These are phyloP conservation scores for Apodemus speciosus DNA, from an alignment of 2,113 vertebrate genomes.

Conservation along the genomic window DNA sequence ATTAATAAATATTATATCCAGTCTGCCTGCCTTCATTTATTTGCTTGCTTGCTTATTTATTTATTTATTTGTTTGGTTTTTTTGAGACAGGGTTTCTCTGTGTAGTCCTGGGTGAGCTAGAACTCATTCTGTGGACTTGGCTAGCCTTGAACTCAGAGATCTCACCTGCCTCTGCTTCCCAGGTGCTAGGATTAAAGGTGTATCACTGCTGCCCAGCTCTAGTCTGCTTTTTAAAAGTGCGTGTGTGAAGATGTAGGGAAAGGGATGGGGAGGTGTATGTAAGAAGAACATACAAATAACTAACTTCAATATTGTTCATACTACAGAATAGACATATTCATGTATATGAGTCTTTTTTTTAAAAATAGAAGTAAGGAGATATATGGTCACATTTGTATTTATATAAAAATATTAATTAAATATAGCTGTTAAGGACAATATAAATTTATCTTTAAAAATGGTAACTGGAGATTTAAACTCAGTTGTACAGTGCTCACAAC, in stretches of 20 bases:
- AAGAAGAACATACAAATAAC: neutral
- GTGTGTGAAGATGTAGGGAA: neutral
- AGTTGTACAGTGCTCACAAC: neutral
- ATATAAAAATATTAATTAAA: neutral
- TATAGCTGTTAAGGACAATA: neutral
- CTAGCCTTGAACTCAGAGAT: neutral
- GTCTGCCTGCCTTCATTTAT: neutral
- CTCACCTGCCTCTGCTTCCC: neutral
- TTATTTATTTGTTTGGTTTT: neutral
- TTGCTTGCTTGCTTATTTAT: too few relatives aligned
- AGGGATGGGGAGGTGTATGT: neutral
- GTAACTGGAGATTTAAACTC: neutral
- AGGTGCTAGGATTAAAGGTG: neutral
- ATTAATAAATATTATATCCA: neutral
- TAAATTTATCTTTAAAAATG: slow-evolving; percentile 5
- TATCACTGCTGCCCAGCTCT: neutral
- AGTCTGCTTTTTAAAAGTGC: neutral
- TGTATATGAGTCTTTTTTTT: neutral
- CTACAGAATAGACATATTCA: neutral
- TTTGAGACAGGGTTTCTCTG: neutral
- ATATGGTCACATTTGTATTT: neutral
- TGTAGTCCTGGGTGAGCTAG: neutral
- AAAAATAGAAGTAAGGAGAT: neutral
- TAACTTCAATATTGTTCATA: neutral
- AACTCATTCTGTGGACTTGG: neutral